Percentiles rank a stretch among this genome's conserved stretches.
Conservation (phyloP, 2,797 vertebrate genomes). For the Manis javanica region DNA sequence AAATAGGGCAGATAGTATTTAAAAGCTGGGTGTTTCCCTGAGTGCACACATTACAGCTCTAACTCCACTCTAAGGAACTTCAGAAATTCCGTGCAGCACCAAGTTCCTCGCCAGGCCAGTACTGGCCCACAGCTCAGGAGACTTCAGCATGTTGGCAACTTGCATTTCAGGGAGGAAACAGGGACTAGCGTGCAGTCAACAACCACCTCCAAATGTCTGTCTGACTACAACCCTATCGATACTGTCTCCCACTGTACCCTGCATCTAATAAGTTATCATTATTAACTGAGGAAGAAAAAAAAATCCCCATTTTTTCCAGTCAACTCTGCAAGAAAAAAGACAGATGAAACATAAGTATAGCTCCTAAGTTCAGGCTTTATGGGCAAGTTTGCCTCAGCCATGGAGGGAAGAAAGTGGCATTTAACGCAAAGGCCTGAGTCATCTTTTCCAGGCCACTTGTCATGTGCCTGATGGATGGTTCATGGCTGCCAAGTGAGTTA, state of each 20-base stretch:
- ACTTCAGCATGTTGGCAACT: not conserved
- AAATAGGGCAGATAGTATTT: not conserved
- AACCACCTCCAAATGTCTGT: not conserved
- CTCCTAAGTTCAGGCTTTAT: not conserved
- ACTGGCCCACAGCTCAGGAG: not conserved
- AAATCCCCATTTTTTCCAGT: not conserved
- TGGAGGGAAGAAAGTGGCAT: constrained; percentile 65
- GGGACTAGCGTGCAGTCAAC: not conserved
- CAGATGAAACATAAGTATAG: not conserved
- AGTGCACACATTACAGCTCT: not conserved
- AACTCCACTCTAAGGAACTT: not conserved
- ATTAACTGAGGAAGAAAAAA: not conserved
- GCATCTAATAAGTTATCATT: not conserved
- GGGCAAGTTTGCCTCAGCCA: constrained; percentile 16
- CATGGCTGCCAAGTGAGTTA: constrained; percentile 82
- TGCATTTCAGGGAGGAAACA: not conserved
- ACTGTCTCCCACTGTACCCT: not conserved
- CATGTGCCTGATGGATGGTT: constrained; percentile 81
- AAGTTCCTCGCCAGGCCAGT: not conserved
- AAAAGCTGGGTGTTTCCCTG: not conserved
- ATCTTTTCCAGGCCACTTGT: constrained; percentile 86
- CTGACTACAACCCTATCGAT: not conserved
- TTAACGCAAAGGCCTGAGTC: constrained; percentile 83
- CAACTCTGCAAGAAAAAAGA: constrained; percentile 21
- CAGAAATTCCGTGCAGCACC: not conserved